Percentiles rank a stretch among this genome's conserved stretches.
These are phyloP conservation scores for Lordiphosa clarofinis DNA, from an alignment of 1,140 invertebrate species.

Conservation along the genomic window DNA sequence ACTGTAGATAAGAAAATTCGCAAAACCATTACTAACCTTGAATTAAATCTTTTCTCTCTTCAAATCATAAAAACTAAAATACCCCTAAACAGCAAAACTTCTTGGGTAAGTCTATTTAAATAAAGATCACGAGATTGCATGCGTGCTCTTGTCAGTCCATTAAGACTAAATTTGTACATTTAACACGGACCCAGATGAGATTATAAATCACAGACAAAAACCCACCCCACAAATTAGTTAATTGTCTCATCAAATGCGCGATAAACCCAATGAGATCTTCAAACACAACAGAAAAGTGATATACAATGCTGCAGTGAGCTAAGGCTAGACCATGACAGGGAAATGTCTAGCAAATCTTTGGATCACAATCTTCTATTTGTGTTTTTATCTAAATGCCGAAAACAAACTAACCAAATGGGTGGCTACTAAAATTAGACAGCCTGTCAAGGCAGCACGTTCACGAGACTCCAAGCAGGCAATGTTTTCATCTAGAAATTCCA, in stretches of 20 bases:
- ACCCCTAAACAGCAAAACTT: background rate
- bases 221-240: constrained; percentile 16
- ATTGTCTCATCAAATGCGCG: constrained; percentile 23
- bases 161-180: background rate
- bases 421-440: constrained; percentile 65
- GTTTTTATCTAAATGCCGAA: constrained; percentile 30
- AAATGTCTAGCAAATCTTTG: constrained; percentile 7
- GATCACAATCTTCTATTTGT: constrained; percentile 14
- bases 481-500: constrained; percentile 30
- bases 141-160: constrained; percentile 2
- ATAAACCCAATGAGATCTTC: constrained; percentile 32
- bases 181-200: constrained; percentile 5
- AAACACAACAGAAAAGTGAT: constrained; percentile 21
- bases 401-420: constrained; percentile 40
- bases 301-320: constrained; percentile 33
- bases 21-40: no score
- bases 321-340: background rate
- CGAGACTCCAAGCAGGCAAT: constrained; percentile 43
- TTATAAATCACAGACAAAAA: constrained; percentile 20
- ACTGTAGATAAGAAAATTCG: no score
- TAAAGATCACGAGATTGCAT: constrained; percentile 3
- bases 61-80: background rate
- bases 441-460: constrained; percentile 59
- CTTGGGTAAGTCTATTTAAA: constrained; percentile 4
- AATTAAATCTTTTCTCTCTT: no score